Conservation (phyloP, 2,888 invertebrate species). For the Limnephilus lunatus region DNA sequence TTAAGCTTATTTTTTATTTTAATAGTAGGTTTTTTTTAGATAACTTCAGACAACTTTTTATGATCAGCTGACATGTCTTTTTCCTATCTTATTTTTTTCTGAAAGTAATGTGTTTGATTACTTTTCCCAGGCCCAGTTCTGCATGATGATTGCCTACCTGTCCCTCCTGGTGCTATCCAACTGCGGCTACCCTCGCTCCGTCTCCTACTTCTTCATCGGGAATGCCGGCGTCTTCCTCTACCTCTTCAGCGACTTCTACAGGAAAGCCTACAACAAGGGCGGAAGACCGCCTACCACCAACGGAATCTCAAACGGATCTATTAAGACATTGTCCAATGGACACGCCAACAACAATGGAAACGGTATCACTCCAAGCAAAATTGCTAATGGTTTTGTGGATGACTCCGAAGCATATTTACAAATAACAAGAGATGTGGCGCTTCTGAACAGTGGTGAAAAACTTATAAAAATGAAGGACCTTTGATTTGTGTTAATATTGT, state of each 20-base stretch:
- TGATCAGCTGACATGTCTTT: background rate
- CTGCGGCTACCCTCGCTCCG: conserved; percentile 79
- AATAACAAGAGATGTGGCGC: conserved; percentile 60
- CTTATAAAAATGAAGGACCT: conserved; percentile 52
- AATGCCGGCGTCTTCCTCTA: conserved; percentile 78
- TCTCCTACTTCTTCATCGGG: conserved; percentile 78
- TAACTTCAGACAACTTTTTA: background rate
- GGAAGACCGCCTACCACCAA: conserved; percentile 64
- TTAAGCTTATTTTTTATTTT: too few species aligned
- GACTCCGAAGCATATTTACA: conserved; percentile 53
- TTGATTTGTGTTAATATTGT: conserved; percentile 12
- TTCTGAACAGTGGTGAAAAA: conserved; percentile 52
- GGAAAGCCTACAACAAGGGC: conserved; percentile 74
- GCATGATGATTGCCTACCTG: conserved; percentile 82
- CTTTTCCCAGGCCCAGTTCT: conserved; percentile 80
- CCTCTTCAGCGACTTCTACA: conserved; percentile 79
- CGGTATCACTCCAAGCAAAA: background rate
- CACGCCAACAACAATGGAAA: background rate
- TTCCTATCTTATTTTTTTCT: background rate
- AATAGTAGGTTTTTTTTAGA: background rate
- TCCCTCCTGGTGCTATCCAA: conserved; percentile 77
- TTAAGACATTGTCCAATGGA: background rate
- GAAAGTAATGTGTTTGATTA: background rate
- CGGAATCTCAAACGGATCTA: conserved; percentile 19
- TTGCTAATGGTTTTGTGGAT: conserved; percentile 27